These are phyloP conservation scores for Lota lota DNA, from an alignment of 2,113 vertebrate species.

Conservation along the genomic window DNA sequence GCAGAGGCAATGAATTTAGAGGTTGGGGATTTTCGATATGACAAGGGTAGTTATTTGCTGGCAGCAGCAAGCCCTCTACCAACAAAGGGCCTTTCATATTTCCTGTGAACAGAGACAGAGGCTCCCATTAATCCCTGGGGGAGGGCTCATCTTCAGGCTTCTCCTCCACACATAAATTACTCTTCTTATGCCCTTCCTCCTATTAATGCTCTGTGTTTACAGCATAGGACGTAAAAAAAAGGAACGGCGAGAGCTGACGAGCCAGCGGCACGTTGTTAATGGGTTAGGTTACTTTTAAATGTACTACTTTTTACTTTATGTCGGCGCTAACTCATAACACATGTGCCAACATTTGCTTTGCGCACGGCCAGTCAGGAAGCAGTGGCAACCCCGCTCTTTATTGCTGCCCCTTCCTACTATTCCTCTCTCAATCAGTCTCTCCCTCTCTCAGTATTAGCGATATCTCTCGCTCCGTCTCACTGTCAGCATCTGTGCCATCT, in stretches of 20 bases:
- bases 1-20: conserved; percentile 68
- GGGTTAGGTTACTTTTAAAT: conserved; percentile 62
- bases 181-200: conserved; percentile 61
- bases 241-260: conserved; percentile 33
- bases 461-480: too few relatives aligned
- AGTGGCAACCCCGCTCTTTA: conserved; percentile 23
- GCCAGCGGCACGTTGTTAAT: conserved; percentile 64
- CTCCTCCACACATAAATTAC: conserved; percentile 70
- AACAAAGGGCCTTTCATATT: conserved; percentile 77
- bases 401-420: conserved; percentile 10
- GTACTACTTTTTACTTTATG: too few relatives aligned
- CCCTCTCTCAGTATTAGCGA: too few relatives aligned
- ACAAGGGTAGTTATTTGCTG: conserved; percentile 70
- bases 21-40: conserved; percentile 68
- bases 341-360: conserved; percentile 73
- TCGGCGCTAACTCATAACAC: conserved; percentile 66
- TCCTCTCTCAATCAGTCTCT: neutral
- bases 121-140: conserved; percentile 69
- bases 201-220: conserved; percentile 63
- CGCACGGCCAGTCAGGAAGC: conserved; percentile 48
- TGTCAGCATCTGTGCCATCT: too few relatives aligned
- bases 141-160: conserved; percentile 63
- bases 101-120: conserved; percentile 72
- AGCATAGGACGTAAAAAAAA: conserved; percentile 51
- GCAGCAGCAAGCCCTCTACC: conserved; percentile 64